phyloP scores from a whole-genome alignment of 2,113 vertebrate genomes.

The Hippolais icterina region DNA sequence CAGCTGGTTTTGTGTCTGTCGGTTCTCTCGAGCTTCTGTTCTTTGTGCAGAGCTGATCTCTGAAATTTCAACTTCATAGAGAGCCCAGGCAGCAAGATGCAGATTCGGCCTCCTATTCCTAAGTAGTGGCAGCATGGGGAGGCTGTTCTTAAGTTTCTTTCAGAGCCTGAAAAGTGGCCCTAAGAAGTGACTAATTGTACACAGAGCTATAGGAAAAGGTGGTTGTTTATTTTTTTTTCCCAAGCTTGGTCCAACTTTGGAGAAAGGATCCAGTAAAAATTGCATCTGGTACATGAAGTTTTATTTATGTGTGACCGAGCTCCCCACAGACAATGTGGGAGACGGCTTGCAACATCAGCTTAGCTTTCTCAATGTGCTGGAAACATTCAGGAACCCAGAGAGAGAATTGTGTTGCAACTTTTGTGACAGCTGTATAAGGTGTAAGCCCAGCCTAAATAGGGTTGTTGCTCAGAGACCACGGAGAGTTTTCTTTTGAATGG shows the following conservation, averaged over 20 bases:
- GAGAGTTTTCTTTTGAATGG: neutral
- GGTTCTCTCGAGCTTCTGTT: neutral
- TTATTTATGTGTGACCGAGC: neutral
- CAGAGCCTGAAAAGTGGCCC: neutral
- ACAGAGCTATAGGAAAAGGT: neutral
- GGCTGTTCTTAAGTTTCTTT: neutral
- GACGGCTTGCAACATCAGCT: neutral
- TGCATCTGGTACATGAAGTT: neutral
- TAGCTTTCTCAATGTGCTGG: neutral
- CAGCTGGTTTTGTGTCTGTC: neutral
- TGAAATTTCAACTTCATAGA: neutral
- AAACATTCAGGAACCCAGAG: neutral
- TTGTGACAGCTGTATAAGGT: neutral
- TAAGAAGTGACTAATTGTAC: neutral
- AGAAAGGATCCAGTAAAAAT: neutral
- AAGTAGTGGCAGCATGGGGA: neutral
- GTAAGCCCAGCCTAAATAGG: neutral
- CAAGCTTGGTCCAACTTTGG: neutral
- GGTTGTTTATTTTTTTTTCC: neutral
- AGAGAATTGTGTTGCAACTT: neutral
- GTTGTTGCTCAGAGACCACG: fast-evolving
- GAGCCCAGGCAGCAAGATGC: neutral
- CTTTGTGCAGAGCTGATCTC: neutral
- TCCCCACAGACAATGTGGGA: neutral
- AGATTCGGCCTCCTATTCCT: neutral